Evolutionary conservation across 2,888 invertebrate species (phyloP), one percentile per base, ranked within the genome.

Genomic region (Pteria penguin): DNA sequence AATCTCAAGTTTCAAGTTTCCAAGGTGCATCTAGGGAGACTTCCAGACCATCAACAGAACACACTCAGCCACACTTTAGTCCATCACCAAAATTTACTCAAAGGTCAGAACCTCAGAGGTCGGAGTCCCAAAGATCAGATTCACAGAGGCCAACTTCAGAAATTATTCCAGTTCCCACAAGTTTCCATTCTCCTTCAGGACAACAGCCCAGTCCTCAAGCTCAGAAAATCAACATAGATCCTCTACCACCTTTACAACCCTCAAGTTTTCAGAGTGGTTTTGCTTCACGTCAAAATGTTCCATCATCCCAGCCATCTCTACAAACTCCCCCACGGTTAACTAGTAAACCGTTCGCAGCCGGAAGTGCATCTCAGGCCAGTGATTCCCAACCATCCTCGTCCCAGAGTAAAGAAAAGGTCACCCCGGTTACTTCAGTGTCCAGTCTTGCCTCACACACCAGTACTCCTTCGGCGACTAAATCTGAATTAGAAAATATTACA

Each of bases 321-420:
- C 32, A 57, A 24, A 58, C 31, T 29, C 29, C 31, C 26, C 55
- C 65, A 55, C 31, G 62, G 29, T 27, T 55, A 45, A 61, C 27
- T 18, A 27, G 57, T 32, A 77, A 77, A 32, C 69, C 76, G 29
- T 77, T 77, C 73, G 76, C 76, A 14, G 70, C 69, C 22, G 76
- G 76, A 57, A 77, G 76, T 70, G 73, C 76, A 36, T 54, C 65
- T 26, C 72, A 72, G 72, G 55, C 65, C 14, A 36, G 52, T 27
- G 29, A 45, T 8, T 45, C 45, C 45, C 45, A 45, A 8, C 18
- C 45, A 18, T 18, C 45, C 18, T 45, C 18, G 45, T 45, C 45
- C 8, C 11, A 45, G 8, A 45, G 18, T 14, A 8, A 18, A 45
- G 45, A 45, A 18, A 45, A 45, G 18, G 45, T 14, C 8, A 14